Percentiles rank a stretch among this genome's conserved stretches.
Evolutionary conservation across 2,888 invertebrate genomes (phyloP).

Genomic region (Physocephala rufipes): DNA sequence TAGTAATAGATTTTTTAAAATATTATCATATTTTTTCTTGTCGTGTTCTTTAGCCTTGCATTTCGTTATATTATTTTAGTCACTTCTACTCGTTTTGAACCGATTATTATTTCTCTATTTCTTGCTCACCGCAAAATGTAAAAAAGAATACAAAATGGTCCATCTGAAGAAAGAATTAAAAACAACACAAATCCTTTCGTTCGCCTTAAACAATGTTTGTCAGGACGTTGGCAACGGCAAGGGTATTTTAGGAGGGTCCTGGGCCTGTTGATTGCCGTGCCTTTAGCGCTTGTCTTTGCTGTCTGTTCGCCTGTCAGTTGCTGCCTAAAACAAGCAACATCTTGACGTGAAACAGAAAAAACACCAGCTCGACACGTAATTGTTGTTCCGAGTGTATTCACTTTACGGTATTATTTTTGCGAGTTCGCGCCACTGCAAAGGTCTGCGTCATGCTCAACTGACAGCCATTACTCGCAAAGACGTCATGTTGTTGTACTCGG

Average conservation of each 20-base stretch:
- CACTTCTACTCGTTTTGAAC: too few relatives aligned
- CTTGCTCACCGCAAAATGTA: background rate
- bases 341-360: slow-evolving; percentile 23
- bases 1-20: too few relatives aligned
- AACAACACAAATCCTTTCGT: background rate
- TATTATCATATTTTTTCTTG: too few relatives aligned
- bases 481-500: slow-evolving; percentile 44
- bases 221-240: background rate
- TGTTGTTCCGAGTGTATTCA: slow-evolving; percentile 18
- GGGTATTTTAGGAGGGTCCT: background rate
- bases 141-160: background rate
- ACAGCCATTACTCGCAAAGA: slow-evolving; percentile 48
- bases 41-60: too few relatives aligned
- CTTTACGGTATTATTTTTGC: slow-evolving; percentile 16
- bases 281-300: slow-evolving; percentile 11
- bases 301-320: slow-evolving; percentile 32
- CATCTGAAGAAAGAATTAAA: background rate
- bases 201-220: background rate
- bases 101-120: background rate
- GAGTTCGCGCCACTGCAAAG: slow-evolving; percentile 18
- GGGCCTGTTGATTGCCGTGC: background rate
- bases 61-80: too few relatives aligned
- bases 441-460: slow-evolving; percentile 33
- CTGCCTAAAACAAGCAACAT: slow-evolving; percentile 24
- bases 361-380: slow-evolving; percentile 27